phyloP scores from a whole-genome alignment of 2,113 vertebrate genomes.

The Pseudonaja textilis region DNA sequence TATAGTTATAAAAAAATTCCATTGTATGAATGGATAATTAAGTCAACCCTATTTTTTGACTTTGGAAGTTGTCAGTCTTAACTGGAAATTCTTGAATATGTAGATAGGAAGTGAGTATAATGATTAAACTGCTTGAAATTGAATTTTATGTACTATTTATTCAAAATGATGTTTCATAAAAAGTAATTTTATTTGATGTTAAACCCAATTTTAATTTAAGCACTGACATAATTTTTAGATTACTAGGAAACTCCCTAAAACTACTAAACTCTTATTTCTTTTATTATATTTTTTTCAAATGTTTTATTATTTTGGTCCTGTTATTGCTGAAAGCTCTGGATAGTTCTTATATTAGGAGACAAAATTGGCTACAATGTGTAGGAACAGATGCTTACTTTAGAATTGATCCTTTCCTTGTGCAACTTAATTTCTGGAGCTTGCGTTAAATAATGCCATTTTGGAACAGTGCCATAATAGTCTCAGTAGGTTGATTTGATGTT shows the following conservation, averaged over 20 bases:
- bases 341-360: background rate
- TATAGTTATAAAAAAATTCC: slow-evolving; percentile 26
- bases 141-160: background rate
- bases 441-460: background rate
- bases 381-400: background rate
- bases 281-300: background rate
- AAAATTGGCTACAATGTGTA: background rate
- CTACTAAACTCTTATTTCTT: background rate
- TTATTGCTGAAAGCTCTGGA: background rate
- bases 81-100: slow-evolving; percentile 11
- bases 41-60: background rate
- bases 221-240: background rate
- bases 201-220: slow-evolving; percentile 6
- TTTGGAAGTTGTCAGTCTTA: background rate
- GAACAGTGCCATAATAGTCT: background rate
- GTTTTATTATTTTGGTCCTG: background rate
- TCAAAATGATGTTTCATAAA: background rate
- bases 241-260: background rate
- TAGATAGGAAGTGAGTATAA: background rate
- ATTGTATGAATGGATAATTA: slow-evolving; percentile 40
- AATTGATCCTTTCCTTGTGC: background rate
- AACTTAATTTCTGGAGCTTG: background rate
- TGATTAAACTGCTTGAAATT: background rate
- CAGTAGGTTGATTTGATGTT: background rate
- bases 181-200: background rate